Percentiles rank a stretch among this genome's conserved stretches.
phyloP scores from a whole-genome alignment of 2,888 invertebrate species.

The Pelosia muscerda region DNA sequence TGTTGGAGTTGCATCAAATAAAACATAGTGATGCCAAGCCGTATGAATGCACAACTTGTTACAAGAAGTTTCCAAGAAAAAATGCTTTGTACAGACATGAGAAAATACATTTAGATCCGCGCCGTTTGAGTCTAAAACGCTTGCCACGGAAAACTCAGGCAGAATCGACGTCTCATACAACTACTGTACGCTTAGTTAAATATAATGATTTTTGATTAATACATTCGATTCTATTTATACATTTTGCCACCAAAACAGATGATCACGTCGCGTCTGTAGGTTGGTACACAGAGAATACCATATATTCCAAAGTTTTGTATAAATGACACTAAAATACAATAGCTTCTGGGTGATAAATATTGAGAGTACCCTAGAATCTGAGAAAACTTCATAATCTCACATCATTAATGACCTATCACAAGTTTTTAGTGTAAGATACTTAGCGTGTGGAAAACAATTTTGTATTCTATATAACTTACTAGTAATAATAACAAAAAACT shows the following conservation, averaged over 20 bases:
- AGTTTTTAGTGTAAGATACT: too few relatives aligned
- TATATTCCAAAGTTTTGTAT: too few relatives aligned
- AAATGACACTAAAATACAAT: too few relatives aligned
- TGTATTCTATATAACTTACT: too few relatives aligned
- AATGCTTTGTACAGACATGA: constrained; percentile 26
- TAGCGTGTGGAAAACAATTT: too few relatives aligned
- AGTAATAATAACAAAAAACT: too few relatives aligned
- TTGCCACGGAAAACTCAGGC: background rate
- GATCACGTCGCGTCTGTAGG: background rate
- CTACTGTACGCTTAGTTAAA: background rate
- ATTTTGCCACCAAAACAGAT: background rate
- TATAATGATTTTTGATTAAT: background rate
- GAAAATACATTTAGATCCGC: constrained; percentile 13
- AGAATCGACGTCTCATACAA: background rate
- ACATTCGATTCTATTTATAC: background rate
- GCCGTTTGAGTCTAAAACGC: constrained; percentile 4
- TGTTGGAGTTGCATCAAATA: constrained; percentile 54
- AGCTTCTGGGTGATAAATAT: too few relatives aligned
- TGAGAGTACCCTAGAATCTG: too few relatives aligned
- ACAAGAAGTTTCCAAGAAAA: constrained; percentile 42
- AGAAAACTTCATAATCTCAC: too few relatives aligned
- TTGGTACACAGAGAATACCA: too few relatives aligned
- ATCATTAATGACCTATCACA: too few relatives aligned
- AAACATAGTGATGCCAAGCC: constrained; percentile 43
- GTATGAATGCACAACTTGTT: constrained; percentile 38